Base-by-base conservation (phyloP, 30 jellyfish, hydroid and myxozoan genomes). In the Turritopsis dohrnii region DNA sequence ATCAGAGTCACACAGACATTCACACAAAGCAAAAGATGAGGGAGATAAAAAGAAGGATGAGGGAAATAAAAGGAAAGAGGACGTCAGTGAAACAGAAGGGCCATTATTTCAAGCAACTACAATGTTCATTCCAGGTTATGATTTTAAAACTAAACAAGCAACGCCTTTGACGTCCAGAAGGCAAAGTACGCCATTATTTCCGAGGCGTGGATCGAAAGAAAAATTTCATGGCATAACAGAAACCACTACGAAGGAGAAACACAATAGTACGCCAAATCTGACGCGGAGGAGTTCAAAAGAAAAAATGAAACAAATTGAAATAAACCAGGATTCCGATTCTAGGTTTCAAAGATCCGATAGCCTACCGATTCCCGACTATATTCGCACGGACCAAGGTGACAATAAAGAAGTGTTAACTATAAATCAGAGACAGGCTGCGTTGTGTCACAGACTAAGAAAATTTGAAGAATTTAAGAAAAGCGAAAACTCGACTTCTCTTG, bases 71-170 rank as follows among this genome's bases (percentile, higher is more conserved):
- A 22, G n/a, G 26, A 29, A 74, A 74, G 16, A 27, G 13, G 74
- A 24, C 23, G 65, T n/a, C n/a, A 17, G 24, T 21, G 52, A 23
- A 29, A 24, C 65, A n/a, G 26, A 29, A 13, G 83, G 83, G 65
- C 83, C 83, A 74, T 74, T 74, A 30, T 23, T 74, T 30, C 53
- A 74, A 74, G 83, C 83, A n/a, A 74, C 83, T 13, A 74, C 83
- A 16, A 74, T 74, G 74, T 74, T 26, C 26, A 72, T 74, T 24
- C 83, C 83, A 0, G 83, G 83, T n/a, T 74, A 74, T 24, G 83
- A 74, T 52, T 74, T 74, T 3, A 74, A 74, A 29, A 74, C 83
- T 16, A 74, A 74, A 30, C 83, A 74, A 74, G 26, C 26, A 26
- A 74, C 83, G 41, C 65, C 83, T 29, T 29, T 74, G 24, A 29